Evolutionary conservation across 53 echinoderm and acorn worm species (phyloP).

Genomic region (Zoroaster sp.): DNA sequence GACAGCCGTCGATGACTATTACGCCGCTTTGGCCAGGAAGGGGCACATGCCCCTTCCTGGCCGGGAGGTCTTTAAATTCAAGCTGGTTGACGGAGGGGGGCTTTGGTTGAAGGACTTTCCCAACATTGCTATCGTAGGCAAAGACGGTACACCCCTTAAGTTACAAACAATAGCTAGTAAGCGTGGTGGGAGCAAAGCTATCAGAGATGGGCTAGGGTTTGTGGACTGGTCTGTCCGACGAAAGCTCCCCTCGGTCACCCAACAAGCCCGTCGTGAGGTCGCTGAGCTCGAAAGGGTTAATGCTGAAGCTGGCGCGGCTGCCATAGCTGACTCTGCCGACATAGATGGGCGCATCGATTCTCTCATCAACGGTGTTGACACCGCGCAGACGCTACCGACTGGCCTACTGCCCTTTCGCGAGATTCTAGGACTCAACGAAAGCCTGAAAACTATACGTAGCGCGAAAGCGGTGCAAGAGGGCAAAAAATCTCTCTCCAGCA

Average conservation of each 20-base stretch:
- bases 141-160: too few species aligned
- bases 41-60: not conserved
- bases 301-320: not conserved
- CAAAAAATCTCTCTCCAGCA: not conserved
- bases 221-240: not conserved
- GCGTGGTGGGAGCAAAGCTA: too few species aligned
- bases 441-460: not conserved
- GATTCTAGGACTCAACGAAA: slow-evolving; percentile 4
- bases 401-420: not conserved
- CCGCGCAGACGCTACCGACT: too few species aligned
- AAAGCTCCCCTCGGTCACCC: too few species aligned
- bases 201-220: not conserved
- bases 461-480: slow-evolving; percentile 1
- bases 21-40: not conserved
- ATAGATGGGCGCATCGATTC: not conserved
- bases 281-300: not conserved
- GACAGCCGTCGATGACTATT: too few species aligned
- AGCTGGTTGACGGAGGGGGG: too few species aligned
- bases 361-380: not conserved
- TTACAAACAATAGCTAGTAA: not conserved
- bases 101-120: too few species aligned
- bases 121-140: too few species aligned
- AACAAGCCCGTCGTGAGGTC: too few species aligned
- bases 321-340: not conserved
- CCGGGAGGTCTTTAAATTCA: not conserved